Evolutionary conservation across 2,797 vertebrate genomes (phyloP), one percentile per base, ranked within the genome.

Genomic region (Falco cherrug): DNA sequence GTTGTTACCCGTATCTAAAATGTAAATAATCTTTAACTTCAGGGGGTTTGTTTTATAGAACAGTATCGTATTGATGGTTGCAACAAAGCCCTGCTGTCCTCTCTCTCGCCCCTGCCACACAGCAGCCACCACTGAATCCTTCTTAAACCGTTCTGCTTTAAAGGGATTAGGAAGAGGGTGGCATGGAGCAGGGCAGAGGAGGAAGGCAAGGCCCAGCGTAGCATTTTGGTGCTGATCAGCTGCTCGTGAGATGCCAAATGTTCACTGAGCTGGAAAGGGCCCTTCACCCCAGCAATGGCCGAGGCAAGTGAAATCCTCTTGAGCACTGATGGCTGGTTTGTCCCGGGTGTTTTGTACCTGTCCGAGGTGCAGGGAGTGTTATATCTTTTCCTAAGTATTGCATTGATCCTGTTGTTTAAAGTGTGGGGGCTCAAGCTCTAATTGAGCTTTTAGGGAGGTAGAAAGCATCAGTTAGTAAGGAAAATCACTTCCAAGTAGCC

Each of bases 11-110:
- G 0, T 83, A 86, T 81, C 91, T 74, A 61, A 96, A 88, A 93
- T 94, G 96, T 97, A 97, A 97, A 97, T 96, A 97, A 96, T 94
- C 78, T 75, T 95, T 93, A 93, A 84, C 53, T 60, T 83, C 5
- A 1, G 28, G 69, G 56, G 56, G 64, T 6, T 47, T 71, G 57
- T 47, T 87, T 84, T 45, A 17, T 11, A 71, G 50, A 57, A 39
- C 11, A 10, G 67, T 7, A 17, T 53, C 2, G 0, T 37, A 12
- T 0, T 73, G 85, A 35, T 16, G 5, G 11, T 13, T 12, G 33
- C 3, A 29, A n/a, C 61, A 57, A 41, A 83, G 71, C 61, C 22
- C 54, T 18, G 53, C 75, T 75, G 65, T 69, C 77, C 78, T 16
- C 74, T 53, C 37, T 48, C 68, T 28, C 0, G 1, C 33, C 47